Evolutionary conservation across 2,113 vertebrate genomes (phyloP).

Genomic region (Oxyruncus cristatus): DNA sequence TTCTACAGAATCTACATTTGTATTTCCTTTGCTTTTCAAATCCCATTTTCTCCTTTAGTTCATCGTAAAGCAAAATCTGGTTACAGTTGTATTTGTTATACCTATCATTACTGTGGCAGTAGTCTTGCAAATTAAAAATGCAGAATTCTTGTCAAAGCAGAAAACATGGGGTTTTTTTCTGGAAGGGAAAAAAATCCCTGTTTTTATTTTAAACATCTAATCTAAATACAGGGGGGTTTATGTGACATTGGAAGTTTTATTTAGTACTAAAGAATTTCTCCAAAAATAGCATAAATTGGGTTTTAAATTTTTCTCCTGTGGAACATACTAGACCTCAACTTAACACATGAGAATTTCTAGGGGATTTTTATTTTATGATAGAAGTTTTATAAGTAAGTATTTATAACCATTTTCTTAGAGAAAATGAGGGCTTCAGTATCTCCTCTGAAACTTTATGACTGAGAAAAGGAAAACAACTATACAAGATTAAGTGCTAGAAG

Average conservation of each 20-base stretch:
- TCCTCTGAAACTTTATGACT: not conserved
- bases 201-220: not conserved
- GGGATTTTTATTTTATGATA: not conserved
- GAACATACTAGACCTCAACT: not conserved
- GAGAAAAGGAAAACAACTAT: not conserved
- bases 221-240: not conserved
- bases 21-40: not conserved
- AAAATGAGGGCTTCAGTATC: not conserved
- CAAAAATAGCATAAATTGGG: not conserved
- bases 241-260: not conserved
- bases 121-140: not conserved
- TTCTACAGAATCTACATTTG: not conserved
- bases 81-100: not conserved
- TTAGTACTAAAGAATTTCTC: not conserved
- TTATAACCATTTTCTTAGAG: not conserved
- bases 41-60: not conserved
- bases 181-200: fast-evolving
- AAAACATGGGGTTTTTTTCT: not conserved
- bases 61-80: not conserved
- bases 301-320: not conserved
- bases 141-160: not conserved
- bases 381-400: not conserved
- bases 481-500: not conserved
- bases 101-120: not conserved
- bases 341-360: not conserved